phyloP scores from a whole-genome alignment of 2,113 vertebrate genomes.

The Nothoprocta perdicaria region DNA sequence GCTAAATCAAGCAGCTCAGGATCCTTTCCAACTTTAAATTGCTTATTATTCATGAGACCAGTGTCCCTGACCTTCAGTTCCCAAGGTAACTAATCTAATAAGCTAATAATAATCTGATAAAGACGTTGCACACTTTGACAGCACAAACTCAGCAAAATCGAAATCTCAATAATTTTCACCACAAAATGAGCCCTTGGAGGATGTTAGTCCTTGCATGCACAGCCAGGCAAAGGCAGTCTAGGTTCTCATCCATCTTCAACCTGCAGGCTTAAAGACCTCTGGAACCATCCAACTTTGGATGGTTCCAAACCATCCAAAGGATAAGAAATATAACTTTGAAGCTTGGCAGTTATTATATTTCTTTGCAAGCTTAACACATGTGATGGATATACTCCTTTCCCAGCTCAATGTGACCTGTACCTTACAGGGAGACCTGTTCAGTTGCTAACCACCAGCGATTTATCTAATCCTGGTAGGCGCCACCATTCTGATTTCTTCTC shows the following conservation, averaged over 20 bases:
- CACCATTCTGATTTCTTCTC: no score
- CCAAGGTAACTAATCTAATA: neutral
- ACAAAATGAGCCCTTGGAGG: neutral
- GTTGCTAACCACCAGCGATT: no score
- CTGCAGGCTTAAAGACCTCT: neutral
- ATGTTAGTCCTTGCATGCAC: neutral
- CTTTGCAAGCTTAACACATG: neutral
- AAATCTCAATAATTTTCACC: neutral
- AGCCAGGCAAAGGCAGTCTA: rapidly evolving
- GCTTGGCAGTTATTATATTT: neutral
- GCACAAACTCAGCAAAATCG: neutral
- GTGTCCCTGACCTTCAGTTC: neutral
- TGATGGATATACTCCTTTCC: no score
- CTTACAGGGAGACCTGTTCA: no score
- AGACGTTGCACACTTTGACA: neutral
- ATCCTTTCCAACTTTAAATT: neutral
- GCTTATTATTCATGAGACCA: neutral
- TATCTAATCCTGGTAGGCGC: no score
- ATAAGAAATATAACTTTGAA: neutral
- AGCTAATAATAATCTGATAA: no score
- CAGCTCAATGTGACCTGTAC: no score
- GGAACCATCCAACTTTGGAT: rapidly evolving
- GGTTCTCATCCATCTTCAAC: neutral
- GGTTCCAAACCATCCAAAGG: no score
- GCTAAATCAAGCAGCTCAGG: neutral